Evolutionary conservation across 2,797 vertebrate genomes (phyloP), one percentile per base, ranked within the genome.

Genomic region (Mormyrus proboscirostris): DNA sequence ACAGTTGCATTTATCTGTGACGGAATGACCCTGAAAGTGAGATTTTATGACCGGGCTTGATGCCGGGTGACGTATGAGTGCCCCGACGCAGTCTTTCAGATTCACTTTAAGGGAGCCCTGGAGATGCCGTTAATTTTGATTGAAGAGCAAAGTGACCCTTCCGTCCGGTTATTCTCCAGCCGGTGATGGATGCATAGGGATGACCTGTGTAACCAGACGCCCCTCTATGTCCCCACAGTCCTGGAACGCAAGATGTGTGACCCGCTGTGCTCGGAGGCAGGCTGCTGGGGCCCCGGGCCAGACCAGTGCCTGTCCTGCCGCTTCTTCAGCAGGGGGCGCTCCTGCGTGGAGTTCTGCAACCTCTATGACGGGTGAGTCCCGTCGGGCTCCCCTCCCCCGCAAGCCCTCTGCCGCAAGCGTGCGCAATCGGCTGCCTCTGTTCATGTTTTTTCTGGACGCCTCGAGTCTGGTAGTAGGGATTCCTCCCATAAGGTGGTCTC

Each of bases 281-380:
- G 98, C 6, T 99, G 98, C 49, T 99, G 98, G 98, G 98, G 98
- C 1, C 97, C 97, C 0, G 98, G 98, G 0, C 96, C 98, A 0
- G 96, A 98, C 92, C 98, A 99, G 91, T 99, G 98, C 91, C 95
- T 99, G 2, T 97, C 97, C 47, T 99, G 98, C 91, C 95, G 96
- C 16, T 96, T 93, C 88, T 99, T 97, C 96, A 96, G 97, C 91
- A 93, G 98, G 2, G 97, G 97, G 10, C 96, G 95, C 88, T 96
- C 95, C 82, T 99, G 98, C 87, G 96, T 99, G 0, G 96, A 97
- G 51, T 97, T 97, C 50, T 99, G 98, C 93, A 97, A 97, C 91
- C 96, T 99, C 19, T 98, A 97, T 8, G 95, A 97, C 0, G 97
- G 98, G 98, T 99, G 93, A 97, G 97, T 69, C 41, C 41, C 47